Evolutionary conservation across 2,113 vertebrate genomes (phyloP), one percentile per base, ranked within the genome.

Genomic region (Pangasianodon hypophthalmus): DNA sequence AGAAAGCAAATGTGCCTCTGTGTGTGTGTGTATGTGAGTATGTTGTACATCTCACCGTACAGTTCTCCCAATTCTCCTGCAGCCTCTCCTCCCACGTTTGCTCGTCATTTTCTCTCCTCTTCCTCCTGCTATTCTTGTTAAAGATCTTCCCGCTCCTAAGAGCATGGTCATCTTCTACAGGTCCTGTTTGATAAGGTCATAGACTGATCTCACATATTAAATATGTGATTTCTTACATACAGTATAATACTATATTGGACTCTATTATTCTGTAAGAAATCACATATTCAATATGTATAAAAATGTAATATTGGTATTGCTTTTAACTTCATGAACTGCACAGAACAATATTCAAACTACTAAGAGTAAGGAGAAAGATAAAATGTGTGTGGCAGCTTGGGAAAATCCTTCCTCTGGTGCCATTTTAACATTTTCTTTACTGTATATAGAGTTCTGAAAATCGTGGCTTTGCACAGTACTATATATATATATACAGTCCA

Each of bases 41-140:
- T 14, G 21, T 2, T 46, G 46, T 52, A 84, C 24, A 44, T 90
- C 95, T 93, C 94, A 99, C 98, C 95, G 93, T 89, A 93, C 97
- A 98, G 92, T 98, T 97, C 93, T 99, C 98, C 98, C 98, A 99
- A 89, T 98, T 98, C 94, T 99, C 98, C 77, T 97, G 97, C 52
- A 97, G 94, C 90, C 97, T 96, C 80, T 95, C 96, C 91, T 97
- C 95, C 97, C 97, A 97, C 91, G 94, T 96, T 90, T 95, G 96
- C 86, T 94, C 94, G 86, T 96, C 95, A 48, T 94, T 94, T 62
- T 90, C 84, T 92, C 88, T 94, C 91, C 92, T 95, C 91, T 93
- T 95, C 92, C 77, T 95, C 92, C 77, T 93, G 85, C 93, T 94
- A 90, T 92, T 92, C 93, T 93, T 94, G 92, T 95, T 89, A 18